These are phyloP conservation scores for Forbesichthys agassizii DNA, from an alignment of 2,113 vertebrate species.

Conservation along the genomic window DNA sequence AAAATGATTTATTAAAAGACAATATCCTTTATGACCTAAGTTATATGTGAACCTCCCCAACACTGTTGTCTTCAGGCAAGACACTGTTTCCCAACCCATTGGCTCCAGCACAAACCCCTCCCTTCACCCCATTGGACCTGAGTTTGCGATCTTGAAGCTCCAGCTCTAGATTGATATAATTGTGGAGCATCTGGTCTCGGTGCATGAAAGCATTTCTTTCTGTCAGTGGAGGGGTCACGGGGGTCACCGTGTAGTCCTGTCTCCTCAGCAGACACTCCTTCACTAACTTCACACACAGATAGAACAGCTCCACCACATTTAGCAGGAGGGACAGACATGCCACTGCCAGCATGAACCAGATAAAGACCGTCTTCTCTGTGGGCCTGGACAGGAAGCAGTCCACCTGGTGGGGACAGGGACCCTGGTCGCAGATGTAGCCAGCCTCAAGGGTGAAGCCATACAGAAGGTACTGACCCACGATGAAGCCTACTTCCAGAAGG, in stretches of 20 bases:
- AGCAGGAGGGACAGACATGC: constrained; percentile 89
- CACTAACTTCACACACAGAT: constrained; percentile 85
- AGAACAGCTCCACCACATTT: constrained; percentile 88
- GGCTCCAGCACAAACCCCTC: not conserved
- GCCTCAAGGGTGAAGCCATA: constrained; percentile 88
- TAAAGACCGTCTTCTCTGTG: constrained; percentile 94
- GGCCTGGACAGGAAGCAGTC: constrained; percentile 97
- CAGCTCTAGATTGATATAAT: constrained; percentile 76
- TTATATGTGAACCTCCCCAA: constrained; percentile 76
- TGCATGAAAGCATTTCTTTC: constrained; percentile 63
- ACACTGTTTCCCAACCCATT: constrained; percentile 32
- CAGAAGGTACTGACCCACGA: constrained; percentile 90
- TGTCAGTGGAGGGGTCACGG: constrained; percentile 60
- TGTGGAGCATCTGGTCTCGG: constrained; percentile 72
- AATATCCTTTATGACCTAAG: not conserved
- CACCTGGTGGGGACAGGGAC: constrained; percentile 91
- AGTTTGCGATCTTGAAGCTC: constrained; percentile 70
- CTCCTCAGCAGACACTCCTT: constrained; percentile 82
- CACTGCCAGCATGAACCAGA: constrained; percentile 95
- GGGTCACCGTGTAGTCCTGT: constrained; percentile 75
- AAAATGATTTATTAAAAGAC: no score
- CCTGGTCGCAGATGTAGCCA: constrained; percentile 82
- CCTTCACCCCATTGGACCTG: constrained; percentile 19
- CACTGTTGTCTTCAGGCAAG: constrained; percentile 54
- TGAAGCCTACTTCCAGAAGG: constrained; percentile 87